Evolutionary conservation across 2,113 vertebrate species (phyloP), one percentile per base, ranked within the genome.

Genomic region (Pitta sordida): DNA sequence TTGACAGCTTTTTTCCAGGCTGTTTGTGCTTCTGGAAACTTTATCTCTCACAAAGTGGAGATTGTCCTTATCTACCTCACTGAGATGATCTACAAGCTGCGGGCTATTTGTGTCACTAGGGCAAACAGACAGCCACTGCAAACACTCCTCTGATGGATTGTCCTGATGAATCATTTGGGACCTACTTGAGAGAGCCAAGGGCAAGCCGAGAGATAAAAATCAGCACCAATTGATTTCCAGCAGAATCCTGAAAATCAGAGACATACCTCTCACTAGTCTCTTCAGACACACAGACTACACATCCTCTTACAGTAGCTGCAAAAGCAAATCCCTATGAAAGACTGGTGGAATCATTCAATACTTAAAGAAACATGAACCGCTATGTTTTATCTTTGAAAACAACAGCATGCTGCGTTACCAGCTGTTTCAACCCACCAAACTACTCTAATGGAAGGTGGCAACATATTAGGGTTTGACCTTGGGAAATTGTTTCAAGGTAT

Each of bases 161-260:
- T 91, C 82, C 86, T 70, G 75, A 92, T 91, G 88, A 87, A 95
- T 94, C 93, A 94, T 82, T 81, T 86, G 76, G 76, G 84, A 94
- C 80, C 79, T 75, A 76, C 69, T 92, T 83, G 67, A 93, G 58
- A 92, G 81, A 68, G 70, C 82, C 96, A 96, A 96, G 91, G 95
- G 92, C 93, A 94, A 91, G 63, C 27, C 90, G 81, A 83, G 88
- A 91, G 84, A 94, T 93, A 94, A 94, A 96, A 96, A 95, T 94
- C 94, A 88, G 64, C 65, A 90, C 60, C 80, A 95, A 93, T 85
- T 92, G 94, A 95, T 95, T 96, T 91, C 56, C 74, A 91, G 76
- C 79, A 95, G 89, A 95, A 96, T 93, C 94, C 59, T 89, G 64
- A 94, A 93, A 93, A 92, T 91, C 59, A 23, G 83, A 86, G 67